These are phyloP conservation scores for Hypercompe scribonia DNA, from an alignment of 2,888 invertebrate species.

Conservation along the genomic window DNA sequence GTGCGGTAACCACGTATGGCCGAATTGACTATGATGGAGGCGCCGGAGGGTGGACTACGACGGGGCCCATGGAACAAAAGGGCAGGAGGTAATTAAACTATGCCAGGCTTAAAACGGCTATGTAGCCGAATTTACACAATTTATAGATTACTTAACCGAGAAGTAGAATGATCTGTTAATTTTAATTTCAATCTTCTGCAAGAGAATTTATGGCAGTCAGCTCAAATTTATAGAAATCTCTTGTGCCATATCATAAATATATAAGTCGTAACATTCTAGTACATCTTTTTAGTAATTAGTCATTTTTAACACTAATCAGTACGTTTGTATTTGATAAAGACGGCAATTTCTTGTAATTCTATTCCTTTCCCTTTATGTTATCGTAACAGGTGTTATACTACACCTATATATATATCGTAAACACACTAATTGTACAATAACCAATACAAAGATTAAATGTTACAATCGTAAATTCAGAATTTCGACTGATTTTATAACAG, in stretches of 20 bases:
- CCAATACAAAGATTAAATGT: neutral
- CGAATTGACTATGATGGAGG: too few species aligned
- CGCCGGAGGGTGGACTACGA: too few species aligned
- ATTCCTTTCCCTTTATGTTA: neutral
- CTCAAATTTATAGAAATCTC: neutral
- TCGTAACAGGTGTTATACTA: conserved; percentile 11
- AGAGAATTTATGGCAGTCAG: neutral
- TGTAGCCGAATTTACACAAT: too few species aligned
- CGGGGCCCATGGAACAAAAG: too few species aligned
- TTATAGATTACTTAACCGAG: too few species aligned
- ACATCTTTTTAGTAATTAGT: conserved; percentile 18
- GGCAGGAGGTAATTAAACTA: too few species aligned
- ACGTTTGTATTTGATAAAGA: conserved; percentile 19
- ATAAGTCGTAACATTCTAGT: neutral
- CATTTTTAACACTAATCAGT: conserved; percentile 29
- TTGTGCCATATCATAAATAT: neutral
- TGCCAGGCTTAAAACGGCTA: too few species aligned
- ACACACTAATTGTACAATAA: neutral
- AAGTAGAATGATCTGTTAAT: too few species aligned
- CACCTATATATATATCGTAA: neutral
- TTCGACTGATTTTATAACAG: neutral
- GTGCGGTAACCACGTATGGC: too few species aligned
- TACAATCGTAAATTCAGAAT: neutral
- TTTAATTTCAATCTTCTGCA: too few species aligned
- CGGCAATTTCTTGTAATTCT: conserved; percentile 9